A percentile compares a stretch with the other conserved stretches of the same genome.
Evolutionary conservation across 2,113 vertebrate species (phyloP).

Genomic region (Oncorhynchus tshawytscha): DNA sequence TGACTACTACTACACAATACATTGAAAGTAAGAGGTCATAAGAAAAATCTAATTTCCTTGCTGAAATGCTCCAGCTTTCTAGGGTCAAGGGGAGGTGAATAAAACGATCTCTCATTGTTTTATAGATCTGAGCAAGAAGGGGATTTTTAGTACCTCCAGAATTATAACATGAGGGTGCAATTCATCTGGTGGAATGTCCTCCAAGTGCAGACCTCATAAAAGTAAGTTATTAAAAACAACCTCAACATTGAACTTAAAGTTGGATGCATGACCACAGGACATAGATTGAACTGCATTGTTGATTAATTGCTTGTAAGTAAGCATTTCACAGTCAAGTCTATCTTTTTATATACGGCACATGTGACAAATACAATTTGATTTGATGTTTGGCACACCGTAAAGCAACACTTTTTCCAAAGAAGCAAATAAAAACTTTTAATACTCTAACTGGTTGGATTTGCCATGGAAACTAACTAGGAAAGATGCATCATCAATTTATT

Average conservation of each 20-base stretch:
- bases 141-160: neutral
- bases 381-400: slow-evolving; percentile 2
- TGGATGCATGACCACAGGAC: slow-evolving; percentile 22
- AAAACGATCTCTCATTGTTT: slow-evolving; percentile 7
- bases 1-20: neutral
- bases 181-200: slow-evolving; percentile 22
- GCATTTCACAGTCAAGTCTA: too few species aligned
- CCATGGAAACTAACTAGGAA: slow-evolving; percentile 13
- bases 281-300: neutral
- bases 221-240: slow-evolving; percentile 32
- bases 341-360: too few species aligned
- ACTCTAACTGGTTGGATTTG: slow-evolving; percentile 1
- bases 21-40: neutral
- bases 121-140: neutral
- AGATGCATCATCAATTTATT: slow-evolving; percentile 13
- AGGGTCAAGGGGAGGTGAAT: neutral
- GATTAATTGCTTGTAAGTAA: too few species aligned
- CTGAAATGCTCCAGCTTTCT: neutral
- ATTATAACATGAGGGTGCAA: slow-evolving; percentile 2
- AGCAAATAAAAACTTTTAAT: neutral
- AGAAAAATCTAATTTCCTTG: neutral
- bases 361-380: too few species aligned
- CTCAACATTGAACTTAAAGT: slow-evolving; percentile 32
- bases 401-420: slow-evolving; percentile 22
- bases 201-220: slow-evolving; percentile 15